Conservation (phyloP, 2,113 vertebrate species). For the Cynocephalus volans region DNA sequence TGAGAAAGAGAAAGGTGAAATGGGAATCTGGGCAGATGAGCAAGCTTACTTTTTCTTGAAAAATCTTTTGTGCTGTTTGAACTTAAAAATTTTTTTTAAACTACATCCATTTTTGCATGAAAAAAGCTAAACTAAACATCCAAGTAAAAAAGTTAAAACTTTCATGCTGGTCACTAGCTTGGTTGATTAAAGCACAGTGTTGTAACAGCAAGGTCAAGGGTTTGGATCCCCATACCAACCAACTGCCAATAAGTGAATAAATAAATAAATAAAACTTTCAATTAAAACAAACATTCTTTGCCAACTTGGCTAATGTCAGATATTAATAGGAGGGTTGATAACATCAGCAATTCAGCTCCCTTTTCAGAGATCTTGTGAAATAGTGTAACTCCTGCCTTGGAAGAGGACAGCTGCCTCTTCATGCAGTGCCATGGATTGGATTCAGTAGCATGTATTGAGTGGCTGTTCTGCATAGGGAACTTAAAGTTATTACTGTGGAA, state of each 20-base stretch:
- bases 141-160: neutral
- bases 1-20: neutral
- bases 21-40: too few species aligned
- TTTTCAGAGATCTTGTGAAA: neutral
- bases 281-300: neutral
- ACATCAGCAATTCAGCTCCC: neutral
- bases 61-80: constrained; percentile 13
- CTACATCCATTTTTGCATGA: neutral
- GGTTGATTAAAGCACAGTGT: too few species aligned
- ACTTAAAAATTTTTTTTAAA: neutral
- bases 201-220: too few species aligned
- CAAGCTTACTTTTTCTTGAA: neutral
- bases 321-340: neutral
- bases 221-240: too few species aligned
- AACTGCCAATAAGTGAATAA: too few species aligned
- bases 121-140: neutral
- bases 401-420: neutral
- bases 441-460: neutral
- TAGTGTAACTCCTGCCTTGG: neutral
- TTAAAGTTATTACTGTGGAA: neutral
- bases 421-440: neutral
- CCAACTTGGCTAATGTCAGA: neutral
- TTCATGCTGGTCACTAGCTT: too few species aligned
- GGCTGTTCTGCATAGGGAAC: neutral
- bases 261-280: neutral